These are phyloP conservation scores for Tenrec ecaudatus DNA, from an alignment of 2,113 vertebrate species.

Conservation along the genomic window DNA sequence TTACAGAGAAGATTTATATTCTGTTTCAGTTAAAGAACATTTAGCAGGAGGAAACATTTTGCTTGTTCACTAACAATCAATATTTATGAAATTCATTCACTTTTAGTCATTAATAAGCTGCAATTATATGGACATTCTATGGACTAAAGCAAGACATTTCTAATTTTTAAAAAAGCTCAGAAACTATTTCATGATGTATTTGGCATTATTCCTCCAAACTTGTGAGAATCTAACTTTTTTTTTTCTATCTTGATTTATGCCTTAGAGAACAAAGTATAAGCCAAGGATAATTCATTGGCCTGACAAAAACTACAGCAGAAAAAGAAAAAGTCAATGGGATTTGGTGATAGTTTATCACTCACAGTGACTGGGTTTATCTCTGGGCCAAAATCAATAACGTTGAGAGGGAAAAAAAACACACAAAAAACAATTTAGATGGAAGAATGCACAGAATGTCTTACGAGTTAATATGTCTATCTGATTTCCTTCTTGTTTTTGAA, in stretches of 20 bases:
- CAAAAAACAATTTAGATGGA: slow-evolving; percentile 67
- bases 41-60: not conserved
- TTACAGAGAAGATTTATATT: not conserved
- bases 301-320: slow-evolving; percentile 78
- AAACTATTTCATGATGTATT: slow-evolving; percentile 46
- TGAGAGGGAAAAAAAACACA: slow-evolving; percentile 57
- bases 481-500: slow-evolving; percentile 45
- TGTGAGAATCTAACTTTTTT: slow-evolving; percentile 53
- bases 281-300: slow-evolving; percentile 78
- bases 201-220: slow-evolving; percentile 54
- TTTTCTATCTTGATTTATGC: slow-evolving; percentile 50
- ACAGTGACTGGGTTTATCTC: slow-evolving; percentile 78
- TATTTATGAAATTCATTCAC: not conserved
- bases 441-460: slow-evolving; percentile 75
- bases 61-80: not conserved
- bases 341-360: slow-evolving; percentile 81
- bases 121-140: not conserved
- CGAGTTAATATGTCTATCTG: slow-evolving; percentile 81
- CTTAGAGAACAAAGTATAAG: slow-evolving; percentile 75
- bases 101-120: slow-evolving; percentile 37
- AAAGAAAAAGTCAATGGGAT: slow-evolving; percentile 64
- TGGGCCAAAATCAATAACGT: slow-evolving; percentile 84
- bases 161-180: slow-evolving; percentile 34
- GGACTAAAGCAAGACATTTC: slow-evolving; percentile 1
- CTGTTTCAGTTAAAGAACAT: not conserved